Conservation (phyloP, 2,888 invertebrate genomes). For the Chymomyza amoena region DNA sequence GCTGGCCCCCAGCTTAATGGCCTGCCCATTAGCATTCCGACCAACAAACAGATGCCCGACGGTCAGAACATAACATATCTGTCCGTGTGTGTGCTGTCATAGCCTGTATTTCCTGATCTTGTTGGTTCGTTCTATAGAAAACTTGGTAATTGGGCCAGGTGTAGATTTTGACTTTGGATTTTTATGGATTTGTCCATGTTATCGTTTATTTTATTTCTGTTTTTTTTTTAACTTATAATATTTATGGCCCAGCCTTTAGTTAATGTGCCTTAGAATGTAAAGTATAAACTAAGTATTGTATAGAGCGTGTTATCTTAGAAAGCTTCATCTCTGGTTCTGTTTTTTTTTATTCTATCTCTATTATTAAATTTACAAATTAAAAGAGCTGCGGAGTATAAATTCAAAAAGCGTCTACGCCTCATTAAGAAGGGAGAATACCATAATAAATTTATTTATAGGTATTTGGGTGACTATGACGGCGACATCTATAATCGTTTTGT, state of each 20-base stretch:
- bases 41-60: neutral
- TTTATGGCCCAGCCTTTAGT: neutral
- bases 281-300: neutral
- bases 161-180: constrained; percentile 25
- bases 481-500: constrained; percentile 67
- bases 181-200: constrained; percentile 2
- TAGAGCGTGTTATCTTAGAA: neutral
- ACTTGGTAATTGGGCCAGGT: constrained; percentile 47
- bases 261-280: neutral
- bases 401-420: constrained; percentile 65
- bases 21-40: constrained; percentile 50
- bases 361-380: constrained; percentile 61
- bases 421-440: constrained; percentile 72
- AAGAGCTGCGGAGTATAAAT: constrained; percentile 61
- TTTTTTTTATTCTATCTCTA: constrained; percentile 25
- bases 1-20: constrained; percentile 50
- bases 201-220: constrained; percentile 15
- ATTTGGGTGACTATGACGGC: constrained; percentile 66
- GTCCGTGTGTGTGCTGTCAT: neutral
- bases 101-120: neutral
- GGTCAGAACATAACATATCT: neutral
- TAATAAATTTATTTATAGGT: constrained; percentile 73
- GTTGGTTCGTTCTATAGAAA: neutral
- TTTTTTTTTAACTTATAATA: neutral
- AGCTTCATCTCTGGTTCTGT: constrained; percentile 27